A percentile compares a stretch with the other conserved stretches of the same genome.
phyloP scores from a whole-genome alignment of 2,888 invertebrate genomes.

The Ochlodes sylvanus region DNA sequence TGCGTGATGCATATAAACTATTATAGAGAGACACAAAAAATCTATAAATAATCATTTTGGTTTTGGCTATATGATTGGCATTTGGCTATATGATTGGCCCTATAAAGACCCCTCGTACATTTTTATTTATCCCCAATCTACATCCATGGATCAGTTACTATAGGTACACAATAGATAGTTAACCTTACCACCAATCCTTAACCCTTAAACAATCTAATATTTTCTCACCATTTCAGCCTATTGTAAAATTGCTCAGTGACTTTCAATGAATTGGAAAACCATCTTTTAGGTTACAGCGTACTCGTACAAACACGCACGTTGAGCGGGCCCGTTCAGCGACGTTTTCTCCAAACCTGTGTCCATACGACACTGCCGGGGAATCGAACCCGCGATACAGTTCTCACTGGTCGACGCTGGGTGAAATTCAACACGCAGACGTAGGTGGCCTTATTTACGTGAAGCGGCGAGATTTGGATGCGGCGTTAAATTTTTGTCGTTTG shows the following conservation, averaged over 20 bases:
- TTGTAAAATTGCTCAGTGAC: constrained; percentile 4
- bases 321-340: too few relatives aligned
- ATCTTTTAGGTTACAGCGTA: neutral
- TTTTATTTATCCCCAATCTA: too few relatives aligned
- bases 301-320: neutral
- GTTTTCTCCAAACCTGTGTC: constrained; percentile 55
- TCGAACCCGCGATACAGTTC: constrained; percentile 67
- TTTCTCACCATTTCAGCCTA: constrained; percentile 1
- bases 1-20: too few relatives aligned
- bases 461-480: constrained; percentile 52
- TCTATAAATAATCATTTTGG: too few relatives aligned
- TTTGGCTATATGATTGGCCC: too few relatives aligned
- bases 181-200: too few relatives aligned
- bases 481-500: constrained; percentile 26
- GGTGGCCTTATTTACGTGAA: constrained; percentile 59
- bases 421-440: constrained; percentile 71
- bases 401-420: constrained; percentile 66
- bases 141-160: too few relatives aligned
- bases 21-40: too few relatives aligned
- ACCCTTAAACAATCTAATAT: neutral
- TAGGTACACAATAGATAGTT: too few relatives aligned
- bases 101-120: too few relatives aligned
- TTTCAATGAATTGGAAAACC: constrained; percentile 4
- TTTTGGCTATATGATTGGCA: too few relatives aligned
- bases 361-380: constrained; percentile 73